Evolutionary conservation across 2,797 vertebrate genomes (phyloP).

Genomic region (Chelon auratus): DNA sequence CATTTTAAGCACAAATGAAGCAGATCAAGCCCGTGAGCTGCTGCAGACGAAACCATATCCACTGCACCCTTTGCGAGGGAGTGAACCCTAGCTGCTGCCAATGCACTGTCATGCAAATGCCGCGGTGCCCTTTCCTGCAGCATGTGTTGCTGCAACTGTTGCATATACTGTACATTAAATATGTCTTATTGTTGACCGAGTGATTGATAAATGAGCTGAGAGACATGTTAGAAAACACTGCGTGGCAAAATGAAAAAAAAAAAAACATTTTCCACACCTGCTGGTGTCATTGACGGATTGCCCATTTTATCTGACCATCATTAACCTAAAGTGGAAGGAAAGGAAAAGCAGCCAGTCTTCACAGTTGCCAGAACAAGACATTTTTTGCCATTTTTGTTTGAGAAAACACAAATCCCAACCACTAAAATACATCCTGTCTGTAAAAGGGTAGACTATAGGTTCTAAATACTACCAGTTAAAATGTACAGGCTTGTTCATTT

Average conservation of each 20-base stretch:
- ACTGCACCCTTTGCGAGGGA: neutral
- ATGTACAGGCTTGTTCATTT: neutral
- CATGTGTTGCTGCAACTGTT: neutral
- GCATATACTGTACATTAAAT: neutral
- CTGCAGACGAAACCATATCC: neutral
- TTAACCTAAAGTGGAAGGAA: neutral
- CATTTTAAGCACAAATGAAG: neutral
- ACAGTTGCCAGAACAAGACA: too few species aligned
- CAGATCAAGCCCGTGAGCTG: neutral
- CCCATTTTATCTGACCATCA: neutral
- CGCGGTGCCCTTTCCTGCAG: neutral
- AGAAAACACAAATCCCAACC: neutral
- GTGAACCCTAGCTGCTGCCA: neutral
- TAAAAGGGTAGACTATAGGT: neutral
- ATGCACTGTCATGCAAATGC: neutral
- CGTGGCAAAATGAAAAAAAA: neutral
- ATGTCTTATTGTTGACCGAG: neutral
- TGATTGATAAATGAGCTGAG: neutral
- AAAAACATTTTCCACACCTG: neutral
- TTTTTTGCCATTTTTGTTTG: too few species aligned
- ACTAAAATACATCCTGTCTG: neutral
- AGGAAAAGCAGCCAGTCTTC: too few species aligned
- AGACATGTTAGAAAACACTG: neutral
- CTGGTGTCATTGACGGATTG: neutral
- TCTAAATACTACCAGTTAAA: neutral